Percentiles rank a stretch among this genome's conserved stretches.
These are phyloP conservation scores for Rhamnusium bicolor DNA, from an alignment of 2,888 invertebrate genomes.

Conservation along the genomic window DNA sequence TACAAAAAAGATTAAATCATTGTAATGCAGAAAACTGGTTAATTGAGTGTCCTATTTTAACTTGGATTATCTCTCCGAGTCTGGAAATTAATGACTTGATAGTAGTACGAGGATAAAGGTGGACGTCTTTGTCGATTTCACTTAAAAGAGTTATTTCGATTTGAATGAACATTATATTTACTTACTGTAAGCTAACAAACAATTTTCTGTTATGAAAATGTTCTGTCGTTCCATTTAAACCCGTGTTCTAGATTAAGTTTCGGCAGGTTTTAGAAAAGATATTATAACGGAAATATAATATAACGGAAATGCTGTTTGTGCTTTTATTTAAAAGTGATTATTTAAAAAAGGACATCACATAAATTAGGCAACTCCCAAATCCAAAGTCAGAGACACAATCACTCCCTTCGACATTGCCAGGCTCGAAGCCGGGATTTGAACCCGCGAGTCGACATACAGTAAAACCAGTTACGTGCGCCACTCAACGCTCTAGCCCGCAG, in stretches of 20 bases:
- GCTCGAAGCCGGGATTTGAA: too few species aligned
- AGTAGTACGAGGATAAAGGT: not conserved
- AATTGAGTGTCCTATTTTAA: not conserved
- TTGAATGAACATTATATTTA: not conserved
- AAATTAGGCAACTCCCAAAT: too few species aligned
- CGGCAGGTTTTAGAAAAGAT: not conserved
- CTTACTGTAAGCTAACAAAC: not conserved
- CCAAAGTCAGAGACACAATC: too few species aligned
- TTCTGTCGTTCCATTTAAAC: not conserved
- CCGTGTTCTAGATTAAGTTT: not conserved
- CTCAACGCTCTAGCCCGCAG: too few species aligned
- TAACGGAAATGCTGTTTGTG: too few species aligned
- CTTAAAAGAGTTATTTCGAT: not conserved
- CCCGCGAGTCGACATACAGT: too few species aligned
- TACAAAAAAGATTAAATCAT: conserved; percentile 1
- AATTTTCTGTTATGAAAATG: not conserved
- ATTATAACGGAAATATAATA: not conserved
- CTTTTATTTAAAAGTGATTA: too few species aligned
- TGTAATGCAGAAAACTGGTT: not conserved
- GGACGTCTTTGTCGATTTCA: not conserved
- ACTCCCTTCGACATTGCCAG: too few species aligned
- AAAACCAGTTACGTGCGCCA: too few species aligned
- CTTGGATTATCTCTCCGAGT: not conserved
- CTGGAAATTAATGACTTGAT: not conserved
- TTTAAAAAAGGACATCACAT: too few species aligned